Evolutionary conservation across 1,140 invertebrate genomes (phyloP), one percentile per base, ranked within the genome.

Genomic region (Megalonaias nervosa): DNA sequence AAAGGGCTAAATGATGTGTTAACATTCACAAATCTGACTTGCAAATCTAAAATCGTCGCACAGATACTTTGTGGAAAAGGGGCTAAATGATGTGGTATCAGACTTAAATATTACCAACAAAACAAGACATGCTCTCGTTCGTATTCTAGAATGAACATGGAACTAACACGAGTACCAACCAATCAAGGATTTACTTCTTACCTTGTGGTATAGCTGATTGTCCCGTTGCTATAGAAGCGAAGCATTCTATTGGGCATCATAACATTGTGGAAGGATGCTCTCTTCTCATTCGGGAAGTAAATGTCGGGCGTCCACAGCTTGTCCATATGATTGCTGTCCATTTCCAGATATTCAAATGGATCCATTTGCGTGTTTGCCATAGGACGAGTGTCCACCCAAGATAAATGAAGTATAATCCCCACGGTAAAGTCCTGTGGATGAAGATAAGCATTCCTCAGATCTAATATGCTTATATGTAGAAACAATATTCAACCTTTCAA

Each of bases 201-300:
- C 87, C 87, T 84, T 58, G 86, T 81, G 31, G 73, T 81, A 75
- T 88, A 89, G 16, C 77, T 81, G 17, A 90, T 66, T 38, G 75
- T 89, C 13, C 94, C 93, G 75, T 93, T 91, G 11, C 91, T 92
- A 67, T 89, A 81, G 2, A 92, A 80, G 19, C 88, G 79, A 70
- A 92, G 82, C 58, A 92, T 87, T 59, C 88, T 87, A 81, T 92
- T 92, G 1, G 89, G 88, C 55, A 89, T 87, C 74, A 92, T 91
- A 6, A 92, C 87, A 59, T 87, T 72, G 79, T 92, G 92, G 67
- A 92, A 88, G 48, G 86, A 82, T 1, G 90, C 91, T 59, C 87
- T 83, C 85, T 92, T 92, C 70, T 91, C 88, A 77, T 91, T 91
- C 23, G 89, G 86, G 79, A 91, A 91, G 78, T 90, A 91, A 17